phyloP scores from a whole-genome alignment of 2,113 vertebrate species.

The Eolophus roseicapilla region DNA sequence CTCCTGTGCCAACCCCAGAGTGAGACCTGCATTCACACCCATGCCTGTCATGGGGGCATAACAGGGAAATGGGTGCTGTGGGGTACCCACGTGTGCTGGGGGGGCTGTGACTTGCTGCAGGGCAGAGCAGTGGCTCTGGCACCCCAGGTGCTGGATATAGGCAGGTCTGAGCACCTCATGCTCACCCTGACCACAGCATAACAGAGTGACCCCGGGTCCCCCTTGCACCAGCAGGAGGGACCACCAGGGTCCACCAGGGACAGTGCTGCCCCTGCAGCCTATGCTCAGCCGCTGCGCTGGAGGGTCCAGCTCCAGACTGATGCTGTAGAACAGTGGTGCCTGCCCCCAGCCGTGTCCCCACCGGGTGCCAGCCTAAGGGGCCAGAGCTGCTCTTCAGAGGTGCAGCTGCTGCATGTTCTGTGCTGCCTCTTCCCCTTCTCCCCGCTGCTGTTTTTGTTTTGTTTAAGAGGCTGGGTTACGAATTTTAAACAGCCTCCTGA shows the following conservation, averaged over 20 bases:
- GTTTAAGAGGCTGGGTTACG: conserved; percentile 38
- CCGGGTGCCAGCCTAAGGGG: background rate
- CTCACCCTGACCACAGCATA: accelerated
- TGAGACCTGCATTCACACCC: accelerated
- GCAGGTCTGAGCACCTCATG: background rate
- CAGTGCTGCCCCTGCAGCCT: background rate
- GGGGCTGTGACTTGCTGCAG: background rate
- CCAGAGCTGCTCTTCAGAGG: background rate
- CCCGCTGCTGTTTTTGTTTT: conserved; percentile 47
- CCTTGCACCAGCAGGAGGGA: accelerated
- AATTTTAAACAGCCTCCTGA: conserved; percentile 55
- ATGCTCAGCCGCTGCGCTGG: background rate
- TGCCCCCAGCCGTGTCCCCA: background rate
- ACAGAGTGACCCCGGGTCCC: background rate
- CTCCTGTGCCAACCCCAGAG: accelerated
- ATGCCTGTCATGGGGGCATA: background rate
- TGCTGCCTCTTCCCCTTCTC: conserved; percentile 31
- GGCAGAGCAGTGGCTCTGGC: accelerated
- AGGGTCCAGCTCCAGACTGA: background rate
- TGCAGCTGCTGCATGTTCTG: conserved; percentile 26
- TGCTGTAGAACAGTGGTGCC: background rate
- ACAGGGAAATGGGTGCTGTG: background rate
- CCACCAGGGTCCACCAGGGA: background rate
- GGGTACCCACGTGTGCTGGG: accelerated
- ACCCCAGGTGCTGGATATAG: background rate